Evolutionary conservation across 2,113 vertebrate genomes (phyloP), one percentile per base, ranked within the genome.

Genomic region (Eupsittula cactorum): DNA sequence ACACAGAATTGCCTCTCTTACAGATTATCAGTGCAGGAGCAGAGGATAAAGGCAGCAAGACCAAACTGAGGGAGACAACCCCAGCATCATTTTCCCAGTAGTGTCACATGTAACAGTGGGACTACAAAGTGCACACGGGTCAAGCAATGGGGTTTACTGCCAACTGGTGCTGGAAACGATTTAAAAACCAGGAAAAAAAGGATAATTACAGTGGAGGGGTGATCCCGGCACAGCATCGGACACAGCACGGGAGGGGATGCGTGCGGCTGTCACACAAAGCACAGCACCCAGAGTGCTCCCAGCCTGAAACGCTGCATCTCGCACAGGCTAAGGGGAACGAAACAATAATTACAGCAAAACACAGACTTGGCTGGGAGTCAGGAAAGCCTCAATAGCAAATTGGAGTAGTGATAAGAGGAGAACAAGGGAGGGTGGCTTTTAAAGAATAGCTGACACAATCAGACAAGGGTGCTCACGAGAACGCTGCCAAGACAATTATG

Each of bases 401-500:
- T 47, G 52, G 74, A 50, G 84, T 0, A 27, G 35, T 8, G 85
- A 82, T 85, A 89, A 59, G 71, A 77, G 90, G 57, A 29, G 82
- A 50, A 55, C n/a, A 17, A 49, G 44, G 60, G 63, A 35, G 57
- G 55, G 10, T 9, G 92, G 55, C 47, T 84, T 64, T 14, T 16
- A 59, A 53, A 50, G 92, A 92, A 69, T 28, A 63, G 81, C 81
- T 73, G 79, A 24, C 89, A 57, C 80, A 50, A 78, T 82, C 74
- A 81, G 87, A 13, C 24, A 3, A 70, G 76, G 91, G 78, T 12
- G n/a, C 60, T 67, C 21, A 3, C 7, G 23, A 62, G 82, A 55
- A 50, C 47, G 27, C 2, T 95, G 94, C 82, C 95, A 97, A 93
- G 76, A n/a, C 90, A 77, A 89, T 91, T 91, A 74, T 44, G 65